These are phyloP conservation scores for Bubalus kerabau DNA, from an alignment of 2,113 vertebrate species.

Conservation along the genomic window DNA sequence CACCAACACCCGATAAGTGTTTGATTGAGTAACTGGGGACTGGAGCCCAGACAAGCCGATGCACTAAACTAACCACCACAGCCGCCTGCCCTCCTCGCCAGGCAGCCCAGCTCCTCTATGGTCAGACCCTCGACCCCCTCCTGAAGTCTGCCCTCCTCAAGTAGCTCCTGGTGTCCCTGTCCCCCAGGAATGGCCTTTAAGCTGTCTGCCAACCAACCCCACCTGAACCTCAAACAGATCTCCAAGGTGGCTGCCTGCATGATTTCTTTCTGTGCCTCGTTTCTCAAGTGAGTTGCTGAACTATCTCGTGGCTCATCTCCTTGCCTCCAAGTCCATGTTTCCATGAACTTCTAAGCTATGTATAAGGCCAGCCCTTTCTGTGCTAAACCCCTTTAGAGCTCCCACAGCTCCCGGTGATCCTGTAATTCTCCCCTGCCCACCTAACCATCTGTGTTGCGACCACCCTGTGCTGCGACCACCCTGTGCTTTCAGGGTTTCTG, in stretches of 20 bases:
- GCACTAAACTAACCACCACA: not conserved
- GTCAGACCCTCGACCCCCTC: not conserved
- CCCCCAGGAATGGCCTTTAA: not conserved
- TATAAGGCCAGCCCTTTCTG: not conserved
- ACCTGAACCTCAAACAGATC: not conserved
- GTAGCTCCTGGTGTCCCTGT: not conserved
- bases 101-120: not conserved
- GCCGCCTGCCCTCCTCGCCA: not conserved
- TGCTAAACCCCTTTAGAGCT: no score
- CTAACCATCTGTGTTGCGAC: not conserved
- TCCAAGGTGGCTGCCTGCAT: not conserved
- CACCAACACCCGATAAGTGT: no score
- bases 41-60: not conserved
- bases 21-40: not conserved
- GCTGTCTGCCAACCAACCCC: not conserved
- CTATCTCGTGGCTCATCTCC: not conserved
- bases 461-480: not conserved
- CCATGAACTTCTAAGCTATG: not conserved
- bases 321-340: not conserved
- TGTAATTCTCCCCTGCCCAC: not conserved
- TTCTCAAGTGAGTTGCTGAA: not conserved
- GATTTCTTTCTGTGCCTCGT: not conserved
- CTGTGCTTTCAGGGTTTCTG: not conserved
- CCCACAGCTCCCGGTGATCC: not conserved
- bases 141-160: not conserved